Evolutionary conservation across 2,113 vertebrate species (phyloP).

Genomic region (Lethenteron reissneri): DNA sequence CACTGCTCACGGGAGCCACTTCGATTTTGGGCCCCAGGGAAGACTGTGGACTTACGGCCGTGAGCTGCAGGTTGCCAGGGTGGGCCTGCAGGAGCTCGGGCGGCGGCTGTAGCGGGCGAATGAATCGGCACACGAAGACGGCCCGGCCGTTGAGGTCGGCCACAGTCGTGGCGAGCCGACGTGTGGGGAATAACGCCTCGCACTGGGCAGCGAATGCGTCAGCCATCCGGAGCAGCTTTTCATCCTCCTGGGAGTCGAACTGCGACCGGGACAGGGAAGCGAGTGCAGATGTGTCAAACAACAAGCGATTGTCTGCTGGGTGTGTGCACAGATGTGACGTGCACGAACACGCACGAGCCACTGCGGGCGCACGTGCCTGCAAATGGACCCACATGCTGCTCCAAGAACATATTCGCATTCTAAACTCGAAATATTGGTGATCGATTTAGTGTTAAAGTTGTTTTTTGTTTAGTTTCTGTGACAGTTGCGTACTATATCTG

Average conservation of each 20-base stretch:
- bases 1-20: no score
- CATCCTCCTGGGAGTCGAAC: constrained; percentile 76
- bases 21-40: not conserved
- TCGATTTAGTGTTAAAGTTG: no score
- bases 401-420: no score
- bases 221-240: constrained; percentile 51
- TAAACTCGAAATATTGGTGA: no score
- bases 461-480: no score
- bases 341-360: no score
- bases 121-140: constrained; percentile 59
- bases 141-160: constrained; percentile 62
- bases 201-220: constrained; percentile 50
- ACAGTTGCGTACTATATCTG: no score
- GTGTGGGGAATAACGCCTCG: constrained; percentile 29
- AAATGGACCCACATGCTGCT: no score
- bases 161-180: constrained; percentile 53
- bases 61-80: constrained; percentile 29
- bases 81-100: constrained; percentile 40
- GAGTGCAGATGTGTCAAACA: no score
- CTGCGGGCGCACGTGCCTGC: no score
- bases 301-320: no score
- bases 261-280: constrained; percentile 18
- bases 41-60: constrained; percentile 29
- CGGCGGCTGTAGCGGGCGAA: constrained; percentile 54
- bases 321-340: no score